A percentile compares a stretch with the other conserved stretches of the same genome.
phyloP scores from a whole-genome alignment of 2,113 vertebrate species.

The Aptenodytes forsteri region DNA sequence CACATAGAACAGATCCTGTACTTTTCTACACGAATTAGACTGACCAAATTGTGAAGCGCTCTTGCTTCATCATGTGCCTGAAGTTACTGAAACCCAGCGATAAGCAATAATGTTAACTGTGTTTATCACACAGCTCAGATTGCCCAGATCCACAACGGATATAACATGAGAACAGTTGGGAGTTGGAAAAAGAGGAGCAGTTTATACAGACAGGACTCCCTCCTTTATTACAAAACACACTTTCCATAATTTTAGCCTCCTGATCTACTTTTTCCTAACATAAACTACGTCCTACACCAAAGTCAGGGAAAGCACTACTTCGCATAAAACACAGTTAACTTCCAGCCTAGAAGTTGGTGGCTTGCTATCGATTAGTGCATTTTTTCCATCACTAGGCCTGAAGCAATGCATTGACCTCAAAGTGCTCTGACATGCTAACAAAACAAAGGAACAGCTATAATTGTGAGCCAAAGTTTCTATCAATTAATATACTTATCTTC shows the following conservation, averaged over 20 bases:
- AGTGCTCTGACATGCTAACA: background rate
- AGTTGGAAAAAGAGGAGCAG: background rate
- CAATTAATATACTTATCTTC: background rate
- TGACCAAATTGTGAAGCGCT: background rate
- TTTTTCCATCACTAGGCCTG: constrained; percentile 37
- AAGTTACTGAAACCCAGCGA: background rate
- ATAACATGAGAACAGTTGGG: background rate
- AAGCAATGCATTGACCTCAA: constrained; percentile 29
- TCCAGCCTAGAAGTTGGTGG: constrained; percentile 2
- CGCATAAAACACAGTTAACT: background rate
- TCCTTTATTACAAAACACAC: background rate
- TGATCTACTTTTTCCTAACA: background rate
- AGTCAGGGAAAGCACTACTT: background rate
- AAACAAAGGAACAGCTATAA: constrained; percentile 23
- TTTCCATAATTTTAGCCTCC: background rate
- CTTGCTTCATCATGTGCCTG: background rate
- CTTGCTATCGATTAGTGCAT: background rate
- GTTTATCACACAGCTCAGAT: background rate
- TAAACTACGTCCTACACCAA: background rate
- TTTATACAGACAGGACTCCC: background rate
- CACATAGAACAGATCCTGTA: background rate
- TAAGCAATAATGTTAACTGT: background rate
- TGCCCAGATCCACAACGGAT: background rate
- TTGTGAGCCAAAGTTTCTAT: background rate
- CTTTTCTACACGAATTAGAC: background rate